Evolutionary conservation across 2,888 invertebrate species (phyloP).

Genomic region (Scrobipalpa atriplicella): DNA sequence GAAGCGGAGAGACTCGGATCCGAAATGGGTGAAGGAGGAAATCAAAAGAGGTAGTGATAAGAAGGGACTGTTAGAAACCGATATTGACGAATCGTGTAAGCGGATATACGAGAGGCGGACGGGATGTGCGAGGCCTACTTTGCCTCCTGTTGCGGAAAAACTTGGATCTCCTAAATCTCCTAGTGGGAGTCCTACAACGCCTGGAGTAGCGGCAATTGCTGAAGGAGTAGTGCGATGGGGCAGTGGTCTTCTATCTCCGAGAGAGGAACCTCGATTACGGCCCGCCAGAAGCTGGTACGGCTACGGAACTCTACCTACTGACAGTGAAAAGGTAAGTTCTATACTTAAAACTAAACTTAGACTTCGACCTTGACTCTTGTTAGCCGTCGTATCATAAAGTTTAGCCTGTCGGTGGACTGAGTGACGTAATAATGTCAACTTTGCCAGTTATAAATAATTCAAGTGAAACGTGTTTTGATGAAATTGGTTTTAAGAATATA

Average conservation of each 20-base stretch:
- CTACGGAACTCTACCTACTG: slow-evolving; percentile 84
- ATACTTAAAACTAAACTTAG: neutral
- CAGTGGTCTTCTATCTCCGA: slow-evolving; percentile 68
- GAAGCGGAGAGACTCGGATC: slow-evolving; percentile 66
- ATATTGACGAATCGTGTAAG: slow-evolving; percentile 69
- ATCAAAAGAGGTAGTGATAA: slow-evolving; percentile 70
- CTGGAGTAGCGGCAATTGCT: slow-evolving; percentile 72
- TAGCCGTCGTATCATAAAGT: neutral
- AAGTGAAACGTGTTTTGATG: neutral
- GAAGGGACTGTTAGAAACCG: slow-evolving; percentile 73
- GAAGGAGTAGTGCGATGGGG: slow-evolving; percentile 76
- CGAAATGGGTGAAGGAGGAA: slow-evolving; percentile 64
- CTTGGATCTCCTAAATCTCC: slow-evolving; percentile 63
- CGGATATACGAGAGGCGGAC: slow-evolving; percentile 75
- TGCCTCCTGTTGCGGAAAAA: slow-evolving; percentile 75
- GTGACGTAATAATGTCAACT: neutral
- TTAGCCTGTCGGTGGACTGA: neutral
- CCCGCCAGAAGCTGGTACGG: slow-evolving; percentile 86
- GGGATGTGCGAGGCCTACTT: slow-evolving; percentile 70
- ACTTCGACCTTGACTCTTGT: neutral
- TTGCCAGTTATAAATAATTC: slow-evolving; percentile 3
- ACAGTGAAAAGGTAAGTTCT: slow-evolving; percentile 73
- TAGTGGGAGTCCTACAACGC: slow-evolving; percentile 67
- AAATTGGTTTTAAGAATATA: neutral
- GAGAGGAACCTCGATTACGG: slow-evolving; percentile 69